Evolutionary conservation across 2,888 invertebrate species (phyloP), one percentile per base, ranked within the genome.

Genomic region (Subacronicta megacephala): DNA sequence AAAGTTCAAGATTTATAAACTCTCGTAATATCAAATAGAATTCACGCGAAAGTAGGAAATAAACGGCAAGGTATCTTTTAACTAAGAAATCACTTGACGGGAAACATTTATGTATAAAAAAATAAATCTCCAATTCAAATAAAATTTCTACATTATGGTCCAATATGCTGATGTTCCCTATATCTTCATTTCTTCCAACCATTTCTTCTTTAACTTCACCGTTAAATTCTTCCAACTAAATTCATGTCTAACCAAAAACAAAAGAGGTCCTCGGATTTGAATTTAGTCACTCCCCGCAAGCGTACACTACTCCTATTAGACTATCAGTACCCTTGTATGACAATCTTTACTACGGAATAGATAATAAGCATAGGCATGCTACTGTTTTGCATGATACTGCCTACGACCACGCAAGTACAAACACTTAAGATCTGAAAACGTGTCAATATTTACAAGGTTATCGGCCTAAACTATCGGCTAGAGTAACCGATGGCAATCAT

Each of bases 381-480:
- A 37, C 37, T 18, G 38, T 6, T 7, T 17, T 1, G 18, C 18
- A 17, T 15, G 18, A 17, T 18, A 18, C n/a, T 17, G 16, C 31
- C 31, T 31, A 31, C 31, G n/a, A 31, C 31, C 4, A 31, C 31
- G 31, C 31, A 31, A 31, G n/a, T 31, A 31, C 31, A n/a, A 31
- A 37, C 36, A 37, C 10, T 16, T 17, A 37, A 17, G 16, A 40
- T 40, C 7, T 52, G 51, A 46, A 52, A 56, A 54, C 45, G 40
- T 58, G 70, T 68, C 62, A 62, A 67, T 68, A 70, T 62, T 59
- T 40, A 67, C 57, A 64, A 63, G 60, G 61, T 75, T 61, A 67
- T 75, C 70, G 62, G 67, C 72, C 68, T 62, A 72, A 80, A 76
- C 73, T 75, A 78, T 78, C 72, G 62, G 69, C 70, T 70, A 72